Percentiles rank a stretch among this genome's conserved stretches.
Conservation (phyloP, 2,888 invertebrate species). For the Nephrotoma guestfalica region DNA sequence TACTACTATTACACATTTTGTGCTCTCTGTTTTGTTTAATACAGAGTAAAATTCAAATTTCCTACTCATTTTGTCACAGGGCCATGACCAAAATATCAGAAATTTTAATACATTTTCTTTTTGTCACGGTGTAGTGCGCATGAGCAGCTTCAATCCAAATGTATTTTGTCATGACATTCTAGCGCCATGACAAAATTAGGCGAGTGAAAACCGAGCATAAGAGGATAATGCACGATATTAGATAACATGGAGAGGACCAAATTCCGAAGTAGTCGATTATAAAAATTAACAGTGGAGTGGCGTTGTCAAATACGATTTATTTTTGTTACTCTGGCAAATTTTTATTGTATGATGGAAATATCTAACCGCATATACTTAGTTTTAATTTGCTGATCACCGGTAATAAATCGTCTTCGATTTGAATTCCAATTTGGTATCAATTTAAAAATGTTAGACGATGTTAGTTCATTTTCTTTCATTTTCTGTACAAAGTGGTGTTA, state of each 20-base stretch:
- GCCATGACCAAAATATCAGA: too few relatives aligned
- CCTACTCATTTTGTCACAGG: too few relatives aligned
- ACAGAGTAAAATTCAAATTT: too few relatives aligned
- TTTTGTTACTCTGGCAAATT: conserved; percentile 57
- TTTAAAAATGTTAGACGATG: not conserved
- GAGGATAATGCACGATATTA: conserved; percentile 83
- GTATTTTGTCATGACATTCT: too few relatives aligned
- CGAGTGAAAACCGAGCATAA: too few relatives aligned
- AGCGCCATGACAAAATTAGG: too few relatives aligned
- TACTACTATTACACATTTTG: too few relatives aligned
- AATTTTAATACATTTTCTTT: too few relatives aligned
- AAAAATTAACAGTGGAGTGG: conserved; percentile 89
- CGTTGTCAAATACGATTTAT: conserved; percentile 49
- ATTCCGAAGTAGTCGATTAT: conserved; percentile 79
- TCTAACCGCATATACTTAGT: not conserved
- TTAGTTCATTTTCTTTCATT: not conserved
- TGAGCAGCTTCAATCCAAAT: too few relatives aligned
- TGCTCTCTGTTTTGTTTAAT: too few relatives aligned
- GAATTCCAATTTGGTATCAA: not conserved
- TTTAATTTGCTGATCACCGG: not conserved
- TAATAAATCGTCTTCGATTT: not conserved
- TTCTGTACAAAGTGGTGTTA: not conserved
- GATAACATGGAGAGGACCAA: conserved; percentile 87
- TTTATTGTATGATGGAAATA: conserved; percentile 37
- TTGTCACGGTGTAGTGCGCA: too few relatives aligned